Evolutionary conservation across 1,140 invertebrate species (phyloP).

Genomic region (Leptinotarsa lineolata): DNA sequence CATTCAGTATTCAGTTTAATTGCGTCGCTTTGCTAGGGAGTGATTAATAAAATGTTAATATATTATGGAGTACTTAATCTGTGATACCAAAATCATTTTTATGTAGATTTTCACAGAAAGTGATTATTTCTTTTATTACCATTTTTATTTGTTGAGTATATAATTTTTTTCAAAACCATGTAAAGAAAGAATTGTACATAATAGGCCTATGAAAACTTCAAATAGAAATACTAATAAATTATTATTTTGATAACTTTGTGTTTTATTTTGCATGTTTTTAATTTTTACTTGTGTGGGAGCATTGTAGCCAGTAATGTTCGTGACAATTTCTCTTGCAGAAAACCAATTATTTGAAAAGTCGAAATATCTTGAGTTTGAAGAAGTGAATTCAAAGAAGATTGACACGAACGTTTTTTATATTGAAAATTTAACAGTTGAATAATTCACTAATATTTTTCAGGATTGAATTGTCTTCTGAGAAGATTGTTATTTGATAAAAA

Average conservation of each 20-base stretch:
- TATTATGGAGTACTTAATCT: conserved; percentile 27
- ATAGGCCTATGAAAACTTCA: background rate
- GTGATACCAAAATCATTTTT: conserved; percentile 34
- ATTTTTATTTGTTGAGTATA: background rate
- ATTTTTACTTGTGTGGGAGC: background rate
- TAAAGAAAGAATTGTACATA: conserved; percentile 1
- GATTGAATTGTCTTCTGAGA: conserved; percentile 24
- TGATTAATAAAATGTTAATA: background rate
- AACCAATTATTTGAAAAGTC: too few species aligned
- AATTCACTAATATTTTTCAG: conserved; percentile 20
- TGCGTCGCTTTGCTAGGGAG: background rate
- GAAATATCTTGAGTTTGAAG: too few species aligned
- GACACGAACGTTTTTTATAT: too few species aligned
- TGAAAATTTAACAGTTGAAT: background rate
- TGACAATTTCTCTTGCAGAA: too few species aligned
- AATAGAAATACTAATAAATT: conserved; percentile 3
- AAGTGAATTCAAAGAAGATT: too few species aligned
- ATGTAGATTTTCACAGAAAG: conserved; percentile 26
- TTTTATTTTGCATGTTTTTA: conserved; percentile 16
- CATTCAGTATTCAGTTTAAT: background rate
- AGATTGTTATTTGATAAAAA: conserved; percentile 9
- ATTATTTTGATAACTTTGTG: conserved; percentile 1
- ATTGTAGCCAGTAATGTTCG: too few species aligned
- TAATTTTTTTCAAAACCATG: background rate
- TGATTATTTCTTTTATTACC: background rate